phyloP scores from a whole-genome alignment of 2,113 vertebrate genomes.

The Bombycilla garrulus region DNA sequence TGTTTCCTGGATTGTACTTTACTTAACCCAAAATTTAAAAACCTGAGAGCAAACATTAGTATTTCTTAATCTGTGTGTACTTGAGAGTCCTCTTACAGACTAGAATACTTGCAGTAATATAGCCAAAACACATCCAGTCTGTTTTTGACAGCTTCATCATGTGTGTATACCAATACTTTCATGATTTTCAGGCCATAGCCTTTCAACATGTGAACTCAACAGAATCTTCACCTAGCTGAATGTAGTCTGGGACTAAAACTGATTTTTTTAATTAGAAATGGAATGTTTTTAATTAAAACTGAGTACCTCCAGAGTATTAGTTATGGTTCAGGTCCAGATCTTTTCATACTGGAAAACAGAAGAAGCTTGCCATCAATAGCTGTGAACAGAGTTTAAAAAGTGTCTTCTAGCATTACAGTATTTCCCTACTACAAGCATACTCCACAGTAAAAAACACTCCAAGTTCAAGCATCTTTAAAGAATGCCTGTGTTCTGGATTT shows the following conservation, averaged over 20 bases:
- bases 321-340: neutral
- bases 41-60: neutral
- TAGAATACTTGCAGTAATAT: neutral
- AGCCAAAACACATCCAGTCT: neutral
- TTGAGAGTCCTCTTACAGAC: neutral
- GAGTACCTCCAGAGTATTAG: neutral
- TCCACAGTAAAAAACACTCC: neutral
- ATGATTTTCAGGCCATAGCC: neutral
- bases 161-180: neutral
- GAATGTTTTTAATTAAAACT: neutral
- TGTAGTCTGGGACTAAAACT: neutral
- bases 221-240: neutral
- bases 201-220: neutral
- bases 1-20: neutral
- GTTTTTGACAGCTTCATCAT: neutral
- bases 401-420: neutral
- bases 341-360: neutral
- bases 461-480: slow-evolving; percentile 53
- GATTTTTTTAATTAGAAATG: neutral
- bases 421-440: neutral
- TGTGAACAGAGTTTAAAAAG: neutral
- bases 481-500: slow-evolving; percentile 73
- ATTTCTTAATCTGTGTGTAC: neutral
- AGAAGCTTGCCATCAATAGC: neutral
- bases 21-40: neutral